Conservation (phyloP, 2,888 invertebrate species). For the Tachystola acroxantha region DNA sequence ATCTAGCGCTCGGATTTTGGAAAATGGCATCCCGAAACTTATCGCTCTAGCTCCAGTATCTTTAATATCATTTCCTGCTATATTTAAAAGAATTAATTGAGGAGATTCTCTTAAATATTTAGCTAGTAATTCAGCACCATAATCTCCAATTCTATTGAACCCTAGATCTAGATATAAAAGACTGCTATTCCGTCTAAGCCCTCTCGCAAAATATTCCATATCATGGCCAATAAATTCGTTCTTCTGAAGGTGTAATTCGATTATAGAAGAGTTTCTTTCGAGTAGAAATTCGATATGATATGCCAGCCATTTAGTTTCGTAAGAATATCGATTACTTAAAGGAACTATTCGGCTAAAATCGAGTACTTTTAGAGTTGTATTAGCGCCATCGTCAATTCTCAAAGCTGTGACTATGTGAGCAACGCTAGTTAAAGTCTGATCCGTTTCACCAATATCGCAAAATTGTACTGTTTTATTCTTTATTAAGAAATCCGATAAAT, state of each 20-base stretch:
- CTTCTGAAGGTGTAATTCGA: constrained; percentile 79
- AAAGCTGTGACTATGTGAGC: constrained; percentile 71
- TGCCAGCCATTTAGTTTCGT: constrained; percentile 68
- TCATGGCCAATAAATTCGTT: constrained; percentile 79
- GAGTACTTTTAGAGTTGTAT: constrained; percentile 48
- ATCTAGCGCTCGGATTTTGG: constrained; percentile 77
- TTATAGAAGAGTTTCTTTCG: constrained; percentile 54
- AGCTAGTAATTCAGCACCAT: constrained; percentile 73
- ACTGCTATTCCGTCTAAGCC: constrained; percentile 67
- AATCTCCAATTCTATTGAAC: constrained; percentile 79
- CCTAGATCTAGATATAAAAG: constrained; percentile 78
- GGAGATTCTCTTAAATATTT: constrained; percentile 74
- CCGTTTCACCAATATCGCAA: constrained; percentile 78
- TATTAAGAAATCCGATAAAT: constrained; percentile 66
- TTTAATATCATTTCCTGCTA: constrained; percentile 77
- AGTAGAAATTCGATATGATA: constrained; percentile 66
- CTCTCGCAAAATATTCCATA: constrained; percentile 72
- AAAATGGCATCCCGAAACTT: constrained; percentile 74
- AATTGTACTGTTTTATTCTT: constrained; percentile 61
- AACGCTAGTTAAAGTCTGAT: constrained; percentile 75
- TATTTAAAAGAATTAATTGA: constrained; percentile 64
- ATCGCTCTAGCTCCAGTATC: constrained; percentile 77
- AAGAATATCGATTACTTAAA: constrained; percentile 51
- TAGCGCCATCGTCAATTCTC: constrained; percentile 50
- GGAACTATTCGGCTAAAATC: constrained; percentile 59